These are phyloP conservation scores for Diacarnus erythraeanus DNA, from an alignment of 37 sponge, comb jelly and placozoan species.

Conservation along the genomic window DNA sequence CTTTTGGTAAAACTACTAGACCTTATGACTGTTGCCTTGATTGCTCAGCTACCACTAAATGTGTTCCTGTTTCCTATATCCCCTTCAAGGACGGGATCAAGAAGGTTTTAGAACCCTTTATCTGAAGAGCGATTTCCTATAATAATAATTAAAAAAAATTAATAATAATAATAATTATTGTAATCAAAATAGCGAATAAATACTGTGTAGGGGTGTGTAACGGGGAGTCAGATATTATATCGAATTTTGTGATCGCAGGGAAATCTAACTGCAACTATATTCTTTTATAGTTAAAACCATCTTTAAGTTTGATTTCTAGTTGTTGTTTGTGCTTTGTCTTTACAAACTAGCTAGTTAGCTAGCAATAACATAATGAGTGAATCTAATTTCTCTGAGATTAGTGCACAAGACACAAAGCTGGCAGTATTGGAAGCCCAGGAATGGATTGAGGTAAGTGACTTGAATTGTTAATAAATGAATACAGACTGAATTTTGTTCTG, in stretches of 20 bases:
- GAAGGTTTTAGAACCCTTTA: slow-evolving; percentile 33
- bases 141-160: too few relatives aligned
- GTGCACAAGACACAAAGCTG: slow-evolving; percentile 29
- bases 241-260: background rate
- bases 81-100: slow-evolving; percentile 65
- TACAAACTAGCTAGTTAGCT: background rate
- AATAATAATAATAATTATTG: too few relatives aligned
- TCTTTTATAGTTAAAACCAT: too few relatives aligned
- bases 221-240: background rate
- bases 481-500: background rate
- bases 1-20: slow-evolving; percentile 56
- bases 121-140: slow-evolving; percentile 9
- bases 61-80: slow-evolving; percentile 35
- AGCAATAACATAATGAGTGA: background rate
- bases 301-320: background rate
- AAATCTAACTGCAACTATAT: background rate
- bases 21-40: slow-evolving; percentile 78
- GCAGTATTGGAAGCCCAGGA: slow-evolving; percentile 47
- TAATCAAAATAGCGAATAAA: background rate
- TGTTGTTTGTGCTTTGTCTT: background rate
- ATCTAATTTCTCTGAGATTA: slow-evolving; percentile 1
- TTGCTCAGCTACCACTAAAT: slow-evolving; percentile 23
- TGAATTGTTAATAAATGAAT: background rate
- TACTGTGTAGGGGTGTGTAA: background rate
- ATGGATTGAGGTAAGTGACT: slow-evolving; percentile 77